Conservation (phyloP, 2,888 invertebrate genomes). For the Antheraea yamamai region DNA sequence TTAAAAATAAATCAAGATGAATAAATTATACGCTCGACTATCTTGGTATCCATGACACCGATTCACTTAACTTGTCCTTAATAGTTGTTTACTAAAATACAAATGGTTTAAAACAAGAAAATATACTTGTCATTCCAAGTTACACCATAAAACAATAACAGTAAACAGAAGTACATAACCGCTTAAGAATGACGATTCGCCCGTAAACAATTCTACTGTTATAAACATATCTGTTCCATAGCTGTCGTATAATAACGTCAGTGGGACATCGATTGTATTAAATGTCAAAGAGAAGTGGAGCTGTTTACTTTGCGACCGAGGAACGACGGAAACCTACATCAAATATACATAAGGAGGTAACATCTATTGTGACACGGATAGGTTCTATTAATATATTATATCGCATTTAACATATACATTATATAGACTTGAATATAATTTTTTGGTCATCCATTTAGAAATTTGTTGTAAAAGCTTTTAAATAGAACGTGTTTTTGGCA, state of each 20-base stretch:
- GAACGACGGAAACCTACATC: not conserved
- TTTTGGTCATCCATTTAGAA: too few species aligned
- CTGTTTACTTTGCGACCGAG: conserved; percentile 2
- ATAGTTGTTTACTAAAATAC: too few species aligned
- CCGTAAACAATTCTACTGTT: not conserved
- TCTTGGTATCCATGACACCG: not conserved
- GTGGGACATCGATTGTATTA: conserved; percentile 10
- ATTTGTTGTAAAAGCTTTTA: too few species aligned
- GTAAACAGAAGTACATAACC: not conserved
- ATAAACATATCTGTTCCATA: not conserved
- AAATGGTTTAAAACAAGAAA: not conserved
- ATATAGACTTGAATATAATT: too few species aligned
- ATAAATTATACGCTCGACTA: not conserved
- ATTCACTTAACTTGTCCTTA: not conserved
- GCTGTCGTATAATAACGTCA: conserved; percentile 1
- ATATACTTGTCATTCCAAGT: not conserved
- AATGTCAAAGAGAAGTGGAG: conserved; percentile 8
- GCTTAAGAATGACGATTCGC: not conserved
- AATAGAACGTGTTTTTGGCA: too few species aligned
- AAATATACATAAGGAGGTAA: conserved; percentile 5
- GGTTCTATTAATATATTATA: not conserved
- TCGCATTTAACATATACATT: not conserved
- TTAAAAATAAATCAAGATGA: not conserved
- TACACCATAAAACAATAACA: not conserved
- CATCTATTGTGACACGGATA: not conserved